These are phyloP conservation scores for Ceratoteleas bidentatus DNA, from an alignment of 1,140 invertebrate genomes.

Conservation along the genomic window DNA sequence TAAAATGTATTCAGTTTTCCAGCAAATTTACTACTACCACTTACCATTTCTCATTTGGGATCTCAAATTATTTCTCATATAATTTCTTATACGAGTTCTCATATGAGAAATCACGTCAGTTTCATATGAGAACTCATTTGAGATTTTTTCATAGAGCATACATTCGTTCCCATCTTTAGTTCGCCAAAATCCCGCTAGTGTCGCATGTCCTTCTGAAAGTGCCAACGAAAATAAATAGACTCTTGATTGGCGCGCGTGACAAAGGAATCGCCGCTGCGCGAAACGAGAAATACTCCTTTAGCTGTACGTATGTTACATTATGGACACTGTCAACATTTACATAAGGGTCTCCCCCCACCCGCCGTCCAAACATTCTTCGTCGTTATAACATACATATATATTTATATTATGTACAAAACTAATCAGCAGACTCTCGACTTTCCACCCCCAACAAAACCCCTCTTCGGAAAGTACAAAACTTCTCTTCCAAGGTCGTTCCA, in stretches of 20 bases:
- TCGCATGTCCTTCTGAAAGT: too few species aligned
- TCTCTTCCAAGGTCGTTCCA: not conserved
- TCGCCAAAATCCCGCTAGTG: too few species aligned
- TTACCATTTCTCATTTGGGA: too few species aligned
- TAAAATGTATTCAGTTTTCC: too few species aligned
- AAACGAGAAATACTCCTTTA: slow-evolving; percentile 40
- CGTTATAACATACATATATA: slow-evolving; percentile 25
- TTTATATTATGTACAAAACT: slow-evolving; percentile 40
- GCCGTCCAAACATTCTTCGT: slow-evolving; percentile 13
- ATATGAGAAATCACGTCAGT: too few species aligned
- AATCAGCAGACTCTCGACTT: slow-evolving; percentile 2
- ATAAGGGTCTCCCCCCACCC: slow-evolving; percentile 5
- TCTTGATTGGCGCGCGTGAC: slow-evolving; percentile 16
- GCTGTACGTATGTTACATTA: slow-evolving; percentile 34
- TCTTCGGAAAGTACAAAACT: slow-evolving; percentile 26
- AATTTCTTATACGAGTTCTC: too few species aligned
- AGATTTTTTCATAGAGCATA: too few species aligned
- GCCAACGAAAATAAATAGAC: slow-evolving; percentile 28
- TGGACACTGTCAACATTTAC: slow-evolving; percentile 49
- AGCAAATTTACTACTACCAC: too few species aligned
- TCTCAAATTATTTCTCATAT: too few species aligned
- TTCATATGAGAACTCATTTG: too few species aligned
- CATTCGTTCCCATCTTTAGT: too few species aligned
- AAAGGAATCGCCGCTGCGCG: slow-evolving; percentile 28
- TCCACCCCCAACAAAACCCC: too few species aligned